Percentiles rank a stretch among this genome's conserved stretches.
Conservation (phyloP, 2,888 invertebrate genomes). For the Cephus spinipes region DNA sequence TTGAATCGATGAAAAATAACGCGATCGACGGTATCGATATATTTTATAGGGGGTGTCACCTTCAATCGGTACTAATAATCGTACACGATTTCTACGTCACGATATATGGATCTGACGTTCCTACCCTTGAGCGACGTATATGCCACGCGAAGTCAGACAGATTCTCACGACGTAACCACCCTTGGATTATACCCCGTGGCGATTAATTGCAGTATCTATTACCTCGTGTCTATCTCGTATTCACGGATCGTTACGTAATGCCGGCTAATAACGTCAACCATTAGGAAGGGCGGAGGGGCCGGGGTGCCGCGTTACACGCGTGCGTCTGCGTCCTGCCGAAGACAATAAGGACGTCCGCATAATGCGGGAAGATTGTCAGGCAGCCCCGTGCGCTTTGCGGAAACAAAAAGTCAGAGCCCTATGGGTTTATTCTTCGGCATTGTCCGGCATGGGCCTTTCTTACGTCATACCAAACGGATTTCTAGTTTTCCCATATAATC, state of each 20-base stretch:
- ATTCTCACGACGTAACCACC: slow-evolving; percentile 9
- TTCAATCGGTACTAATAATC: background rate
- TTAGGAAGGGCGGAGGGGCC: slow-evolving; percentile 10
- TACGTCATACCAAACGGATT: background rate
- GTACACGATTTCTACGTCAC: background rate
- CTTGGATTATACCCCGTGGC: slow-evolving; percentile 12
- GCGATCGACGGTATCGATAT: background rate
- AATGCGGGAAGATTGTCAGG: slow-evolving; percentile 61
- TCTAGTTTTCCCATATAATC: background rate
- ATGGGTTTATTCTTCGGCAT: slow-evolving; percentile 19
- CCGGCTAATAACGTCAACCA: slow-evolving; percentile 54
- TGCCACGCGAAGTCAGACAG: background rate
- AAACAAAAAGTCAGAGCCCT: slow-evolving; percentile 49
- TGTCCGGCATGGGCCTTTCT: background rate
- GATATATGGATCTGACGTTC: background rate
- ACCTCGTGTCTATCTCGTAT: slow-evolving; percentile 53
- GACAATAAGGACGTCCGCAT: slow-evolving; percentile 22
- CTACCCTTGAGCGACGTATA: background rate
- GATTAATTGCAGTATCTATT: slow-evolving; percentile 26
- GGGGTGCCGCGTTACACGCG: slow-evolving; percentile 13
- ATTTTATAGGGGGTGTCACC: too few species aligned
- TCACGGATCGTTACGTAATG: slow-evolving; percentile 61
- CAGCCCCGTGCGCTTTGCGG: slow-evolving; percentile 45
- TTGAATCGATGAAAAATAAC: background rate
- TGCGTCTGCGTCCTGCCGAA: slow-evolving; percentile 4